phyloP scores from a whole-genome alignment of 2,888 invertebrate species.

The Morinoia aosen region DNA sequence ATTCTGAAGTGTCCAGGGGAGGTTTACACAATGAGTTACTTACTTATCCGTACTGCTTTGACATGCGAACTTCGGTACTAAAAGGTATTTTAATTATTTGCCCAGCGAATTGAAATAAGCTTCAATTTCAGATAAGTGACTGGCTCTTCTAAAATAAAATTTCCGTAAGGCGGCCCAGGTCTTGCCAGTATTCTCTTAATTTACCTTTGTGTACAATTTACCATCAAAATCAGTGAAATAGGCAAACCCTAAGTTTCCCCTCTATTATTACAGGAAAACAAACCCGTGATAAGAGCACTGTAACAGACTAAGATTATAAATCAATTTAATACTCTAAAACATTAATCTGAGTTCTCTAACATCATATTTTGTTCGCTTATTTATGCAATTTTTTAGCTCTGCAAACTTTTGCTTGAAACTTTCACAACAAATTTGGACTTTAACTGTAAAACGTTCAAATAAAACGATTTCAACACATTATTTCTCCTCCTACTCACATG shows the following conservation, averaged over 20 bases:
- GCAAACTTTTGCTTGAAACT: neutral
- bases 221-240: neutral
- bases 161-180: no score
- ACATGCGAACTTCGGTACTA: no score
- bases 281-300: neutral
- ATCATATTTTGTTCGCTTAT: neutral
- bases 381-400: neutral
- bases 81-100: no score
- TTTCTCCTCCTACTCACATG: neutral
- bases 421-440: neutral
- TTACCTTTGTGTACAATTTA: neutral
- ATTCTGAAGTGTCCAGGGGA: neutral
- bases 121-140: no score
- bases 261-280: neutral
- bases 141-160: no score
- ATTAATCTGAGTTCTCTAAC: neutral
- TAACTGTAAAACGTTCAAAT: neutral
- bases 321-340: no score
- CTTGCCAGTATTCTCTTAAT: neutral
- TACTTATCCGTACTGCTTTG: no score
- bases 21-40: no score
- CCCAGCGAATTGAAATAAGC: no score
- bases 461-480: neutral
- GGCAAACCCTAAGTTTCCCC: neutral
- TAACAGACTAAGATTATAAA: no score